Percentiles rank a stretch among this genome's conserved stretches.
Evolutionary conservation across 2,797 vertebrate genomes (phyloP).

Genomic region (Fistularia tabacaria): DNA sequence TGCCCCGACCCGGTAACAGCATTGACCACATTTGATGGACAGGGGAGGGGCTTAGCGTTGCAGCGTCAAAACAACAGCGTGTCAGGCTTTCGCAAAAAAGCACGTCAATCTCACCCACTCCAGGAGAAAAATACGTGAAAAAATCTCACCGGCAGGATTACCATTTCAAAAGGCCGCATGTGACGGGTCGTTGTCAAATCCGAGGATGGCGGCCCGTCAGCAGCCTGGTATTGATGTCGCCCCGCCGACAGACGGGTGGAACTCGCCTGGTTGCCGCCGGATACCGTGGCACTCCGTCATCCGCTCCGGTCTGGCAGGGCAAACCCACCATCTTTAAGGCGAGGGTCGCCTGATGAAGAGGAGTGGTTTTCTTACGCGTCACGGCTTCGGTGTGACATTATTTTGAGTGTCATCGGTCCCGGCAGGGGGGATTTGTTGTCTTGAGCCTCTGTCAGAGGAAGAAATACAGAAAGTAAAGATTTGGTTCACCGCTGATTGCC

Average conservation of each 20-base stretch:
- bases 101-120: slow-evolving; percentile 3
- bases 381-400: slow-evolving; percentile 40
- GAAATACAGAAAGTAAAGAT: slow-evolving; percentile 40
- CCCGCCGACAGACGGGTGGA: slow-evolving; percentile 24
- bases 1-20: background rate
- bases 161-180: slow-evolving; percentile 27
- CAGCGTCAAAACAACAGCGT: slow-evolving; percentile 17
- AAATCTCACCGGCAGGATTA: slow-evolving; percentile 38
- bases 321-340: slow-evolving; percentile 8
- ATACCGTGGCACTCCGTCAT: background rate
- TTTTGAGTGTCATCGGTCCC: slow-evolving; percentile 42
- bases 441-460: slow-evolving; percentile 42
- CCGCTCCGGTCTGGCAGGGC: too few species aligned
- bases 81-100: slow-evolving; percentile 4
- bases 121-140: background rate
- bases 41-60: slow-evolving; percentile 10
- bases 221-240: slow-evolving; percentile 27
- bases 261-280: slow-evolving; percentile 13
- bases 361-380: slow-evolving; percentile 22
- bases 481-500: background rate
- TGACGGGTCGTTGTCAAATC: slow-evolving; percentile 40
- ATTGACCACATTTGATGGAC: slow-evolving; percentile 21
- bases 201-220: slow-evolving; percentile 35
- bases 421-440: slow-evolving; percentile 43
- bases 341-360: slow-evolving; percentile 30